Base-by-base conservation (phyloP, 2,888 invertebrate genomes). In the Anoncus sp. region DNA sequence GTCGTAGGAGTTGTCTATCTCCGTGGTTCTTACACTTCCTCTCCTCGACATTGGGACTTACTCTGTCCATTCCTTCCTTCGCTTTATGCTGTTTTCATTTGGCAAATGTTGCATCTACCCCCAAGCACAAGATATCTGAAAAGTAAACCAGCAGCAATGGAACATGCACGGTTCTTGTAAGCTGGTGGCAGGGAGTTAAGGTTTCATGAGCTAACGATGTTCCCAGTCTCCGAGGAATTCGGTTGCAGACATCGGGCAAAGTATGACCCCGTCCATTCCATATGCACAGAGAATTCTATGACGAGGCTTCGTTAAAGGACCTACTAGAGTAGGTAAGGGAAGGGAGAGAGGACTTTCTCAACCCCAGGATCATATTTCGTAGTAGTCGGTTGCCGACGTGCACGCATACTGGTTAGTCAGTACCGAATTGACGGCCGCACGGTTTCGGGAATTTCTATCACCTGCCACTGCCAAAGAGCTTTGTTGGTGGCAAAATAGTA, bases 211-310 rank as follows among this genome's bases (percentile, higher is more conserved):
- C 47, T 63, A 57, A 71, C 66, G 60, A 47, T 63, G 55, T 43
- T 45, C 20, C 38, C 10, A 35, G 70, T 40, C 74, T 62, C 65
- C 27, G 18, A 71, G 55, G 71, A 20, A 47, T 60, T 62, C 53
- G 60, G 60, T 83, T 84, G 75, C 81, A 82, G 84, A 87, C 85
- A 86, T 84, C 81, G 79, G 79, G 80, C 65, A 72, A 60, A 79
- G 77, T 76, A 47, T 72, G 81, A 77, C 75, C 71, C 82, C 78
- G 80, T 83, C 86, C 82, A 86, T 90, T 78, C 80, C 81, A 71
- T 87, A 89, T 90, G 89, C 88, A 89, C 88, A 88, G 88, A 90
- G 89, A 87, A 87, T 86, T 82, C 86, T 88, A 87, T 88, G 88
- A 90, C 89, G 87, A 88, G 88, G 89, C 88, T 88, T 85, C 81